These are phyloP conservation scores for Pollimyrus isidori DNA, from an alignment of 2,113 vertebrate species.

Conservation along the genomic window DNA sequence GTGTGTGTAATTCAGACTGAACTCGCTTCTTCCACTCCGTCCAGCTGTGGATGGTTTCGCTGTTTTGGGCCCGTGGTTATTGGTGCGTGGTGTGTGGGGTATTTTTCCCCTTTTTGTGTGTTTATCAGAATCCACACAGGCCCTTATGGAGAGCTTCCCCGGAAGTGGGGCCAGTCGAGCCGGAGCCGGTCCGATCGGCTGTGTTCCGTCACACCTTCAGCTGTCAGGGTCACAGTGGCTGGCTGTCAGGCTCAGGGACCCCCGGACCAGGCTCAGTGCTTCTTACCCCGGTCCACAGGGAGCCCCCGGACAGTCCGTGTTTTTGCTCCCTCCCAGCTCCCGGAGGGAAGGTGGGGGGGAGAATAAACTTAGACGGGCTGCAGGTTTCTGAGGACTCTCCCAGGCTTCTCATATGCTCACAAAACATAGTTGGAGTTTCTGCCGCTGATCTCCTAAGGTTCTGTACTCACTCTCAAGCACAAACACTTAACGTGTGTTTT, in stretches of 20 bases:
- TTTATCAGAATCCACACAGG: neutral
- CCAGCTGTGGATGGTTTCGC: neutral
- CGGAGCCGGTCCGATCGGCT: neutral
- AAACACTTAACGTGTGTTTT: constrained; percentile 26
- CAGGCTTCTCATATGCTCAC: neutral
- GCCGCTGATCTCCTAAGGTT: neutral
- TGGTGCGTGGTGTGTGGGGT: neutral
- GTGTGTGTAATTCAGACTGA: neutral
- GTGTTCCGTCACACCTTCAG: neutral
- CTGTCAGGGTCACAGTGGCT: neutral
- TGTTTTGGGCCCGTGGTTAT: neutral
- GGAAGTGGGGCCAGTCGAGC: neutral
- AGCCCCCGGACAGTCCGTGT: neutral
- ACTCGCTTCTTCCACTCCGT: neutral
- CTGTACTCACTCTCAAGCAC: constrained; percentile 38
- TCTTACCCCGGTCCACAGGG: neutral
- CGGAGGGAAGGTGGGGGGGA: neutral
- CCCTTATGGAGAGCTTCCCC: neutral
- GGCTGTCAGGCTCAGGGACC: neutral
- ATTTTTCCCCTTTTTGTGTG: neutral
- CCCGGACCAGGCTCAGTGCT: neutral
- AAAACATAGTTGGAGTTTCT: neutral
- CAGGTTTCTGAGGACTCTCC: neutral
- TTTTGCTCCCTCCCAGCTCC: neutral
- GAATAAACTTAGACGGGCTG: neutral